Conservation (phyloP, 2,113 vertebrate species). For the Oryzias melastigma region DNA sequence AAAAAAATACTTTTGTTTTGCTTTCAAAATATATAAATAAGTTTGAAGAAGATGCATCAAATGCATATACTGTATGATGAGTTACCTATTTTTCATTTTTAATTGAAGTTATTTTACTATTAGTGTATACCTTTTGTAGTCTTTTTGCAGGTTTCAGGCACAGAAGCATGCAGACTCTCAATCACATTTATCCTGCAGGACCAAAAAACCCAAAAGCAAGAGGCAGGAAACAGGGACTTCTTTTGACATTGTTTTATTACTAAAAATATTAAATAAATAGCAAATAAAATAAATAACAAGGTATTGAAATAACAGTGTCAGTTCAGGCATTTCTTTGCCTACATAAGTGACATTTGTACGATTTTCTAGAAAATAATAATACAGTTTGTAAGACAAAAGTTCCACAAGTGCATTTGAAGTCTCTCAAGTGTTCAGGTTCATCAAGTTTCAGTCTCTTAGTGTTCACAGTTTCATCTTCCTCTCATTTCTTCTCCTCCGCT, state of each 20-base stretch:
- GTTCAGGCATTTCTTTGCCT: conserved; percentile 41
- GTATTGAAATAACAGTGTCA: conserved; percentile 32
- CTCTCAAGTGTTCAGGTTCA: conserved; percentile 45
- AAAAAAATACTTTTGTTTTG: no score
- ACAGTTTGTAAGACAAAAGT: conserved; percentile 6
- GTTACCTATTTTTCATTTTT: no score
- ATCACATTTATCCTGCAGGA: not conserved
- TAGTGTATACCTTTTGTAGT: no score
- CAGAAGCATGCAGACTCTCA: not conserved
- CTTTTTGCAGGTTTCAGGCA: no score
- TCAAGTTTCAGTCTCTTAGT: conserved; percentile 52
- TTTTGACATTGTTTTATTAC: conserved; percentile 46
- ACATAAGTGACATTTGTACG: conserved; percentile 18
- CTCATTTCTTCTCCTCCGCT: not conserved
- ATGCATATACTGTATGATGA: no score
- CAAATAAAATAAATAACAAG: conserved; percentile 67
- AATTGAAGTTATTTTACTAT: no score
- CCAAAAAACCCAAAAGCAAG: not conserved
- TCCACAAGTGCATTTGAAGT: not conserved
- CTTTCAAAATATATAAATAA: no score
- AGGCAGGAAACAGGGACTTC: conserved; percentile 26
- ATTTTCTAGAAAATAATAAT: not conserved
- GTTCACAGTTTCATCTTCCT: conserved; percentile 25
- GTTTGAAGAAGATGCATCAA: no score
- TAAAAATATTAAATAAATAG: conserved; percentile 69